Percentiles rank a stretch among this genome's conserved stretches.
Evolutionary conservation across 2,888 invertebrate species (phyloP).

Genomic region (Polyommatus iphigenia): DNA sequence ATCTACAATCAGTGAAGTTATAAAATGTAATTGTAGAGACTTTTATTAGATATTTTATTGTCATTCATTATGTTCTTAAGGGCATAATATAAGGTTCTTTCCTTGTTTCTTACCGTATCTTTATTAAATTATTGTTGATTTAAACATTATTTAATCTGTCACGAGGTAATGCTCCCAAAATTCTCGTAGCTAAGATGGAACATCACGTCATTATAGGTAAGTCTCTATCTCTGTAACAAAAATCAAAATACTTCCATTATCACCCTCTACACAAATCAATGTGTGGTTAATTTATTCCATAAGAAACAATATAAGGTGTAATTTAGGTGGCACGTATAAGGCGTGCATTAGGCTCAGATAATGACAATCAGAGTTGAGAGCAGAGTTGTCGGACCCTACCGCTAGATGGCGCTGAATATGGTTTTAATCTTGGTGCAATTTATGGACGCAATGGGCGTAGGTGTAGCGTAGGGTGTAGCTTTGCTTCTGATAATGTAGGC

Average conservation of each 20-base stretch:
- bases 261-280: conserved; percentile 37
- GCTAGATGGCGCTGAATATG: conserved; percentile 3
- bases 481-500: too few species aligned
- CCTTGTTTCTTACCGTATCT: too few species aligned
- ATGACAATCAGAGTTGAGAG: not conserved
- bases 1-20: not conserved
- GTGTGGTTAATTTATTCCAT: conserved; percentile 2
- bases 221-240: not conserved
- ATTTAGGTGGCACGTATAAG: conserved; percentile 59
- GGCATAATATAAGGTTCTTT: too few species aligned
- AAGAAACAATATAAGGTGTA: conserved; percentile 47
- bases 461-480: too few species aligned
- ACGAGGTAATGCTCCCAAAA: not conserved
- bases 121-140: too few species aligned
- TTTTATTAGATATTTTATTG: not conserved
- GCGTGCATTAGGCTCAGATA: conserved; percentile 50
- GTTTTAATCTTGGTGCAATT: not conserved
- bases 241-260: conserved; percentile 20
- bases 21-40: not conserved
- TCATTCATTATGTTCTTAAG: not conserved
- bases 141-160: too few species aligned
- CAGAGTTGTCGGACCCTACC: not conserved
- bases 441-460: not conserved
- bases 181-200: not conserved
- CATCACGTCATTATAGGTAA: not conserved